Evolutionary conservation across 2,113 vertebrate species (phyloP), one percentile per base, ranked within the genome.

Genomic region (Alligator mississippiensis): DNA sequence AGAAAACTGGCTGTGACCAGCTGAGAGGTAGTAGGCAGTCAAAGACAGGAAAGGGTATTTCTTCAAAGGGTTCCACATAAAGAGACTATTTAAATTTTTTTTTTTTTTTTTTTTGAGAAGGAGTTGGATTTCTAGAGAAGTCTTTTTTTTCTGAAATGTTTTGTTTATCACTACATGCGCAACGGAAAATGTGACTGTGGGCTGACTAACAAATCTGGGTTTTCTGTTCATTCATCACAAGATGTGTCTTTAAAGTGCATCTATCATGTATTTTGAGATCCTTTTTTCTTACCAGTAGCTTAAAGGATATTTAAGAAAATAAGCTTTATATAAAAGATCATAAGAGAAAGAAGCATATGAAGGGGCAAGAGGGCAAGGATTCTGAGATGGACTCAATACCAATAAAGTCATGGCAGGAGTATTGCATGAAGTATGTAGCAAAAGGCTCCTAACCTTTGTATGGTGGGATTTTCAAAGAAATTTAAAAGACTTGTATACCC

Each of bases 151-250:
- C 54, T 68, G 54, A 76, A 83, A 70, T 64, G 38, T 60, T 80
- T 74, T 96, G 85, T 86, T 95, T 86, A 93, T 92, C 88, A 85
- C 92, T 96, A 92, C 21, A 87, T 96, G 95, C 96, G 96, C 87
- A 96, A 96, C 79, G 95, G 94, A 93, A 96, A 89, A 93, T 92
- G 88, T 96, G 96, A 96, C 93, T 95, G 94, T 97, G 90, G 94
- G 94, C 84, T 92, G 95, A 55, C 47, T 89, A 96, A 96, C 77
- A 89, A 96, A 95, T 64, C 87, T 85, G 47, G 82, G 80, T 95
- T 95, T 96, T 93, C 82, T 92, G 88, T 94, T 93, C 88, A 95
- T 96, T 97, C 88, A 93, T 93, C 93, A 95, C 90, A 94, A 95
- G 88, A 94, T 92, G 80, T 77, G 92, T 83, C 70, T 89, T 64